These are phyloP conservation scores for Paraplagusia blochii DNA, from an alignment of 2,113 vertebrate genomes.

Conservation along the genomic window DNA sequence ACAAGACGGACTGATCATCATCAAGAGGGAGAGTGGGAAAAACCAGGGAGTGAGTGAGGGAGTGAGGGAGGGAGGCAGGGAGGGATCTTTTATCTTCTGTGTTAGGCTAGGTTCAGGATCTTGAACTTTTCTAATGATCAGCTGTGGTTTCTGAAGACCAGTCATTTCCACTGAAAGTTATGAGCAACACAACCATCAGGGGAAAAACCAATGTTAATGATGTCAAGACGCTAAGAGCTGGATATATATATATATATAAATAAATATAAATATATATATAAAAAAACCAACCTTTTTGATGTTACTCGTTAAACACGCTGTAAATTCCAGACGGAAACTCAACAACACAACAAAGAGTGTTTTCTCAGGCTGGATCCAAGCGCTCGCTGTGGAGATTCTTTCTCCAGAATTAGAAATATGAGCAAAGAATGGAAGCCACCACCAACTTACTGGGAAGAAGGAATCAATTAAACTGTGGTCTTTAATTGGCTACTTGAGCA, in stretches of 20 bases:
- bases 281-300: slow-evolving; percentile 16
- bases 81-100: too few species aligned
- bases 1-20: too few species aligned
- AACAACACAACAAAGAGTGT: slow-evolving; percentile 11
- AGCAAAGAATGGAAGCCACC: neutral
- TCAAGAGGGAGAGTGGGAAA: too few species aligned
- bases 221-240: slow-evolving; percentile 4
- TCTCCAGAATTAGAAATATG: neutral
- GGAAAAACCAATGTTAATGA: slow-evolving; percentile 17
- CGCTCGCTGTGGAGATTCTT: neutral
- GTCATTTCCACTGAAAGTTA: slow-evolving; percentile 1
- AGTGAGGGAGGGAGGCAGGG: too few species aligned
- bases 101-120: neutral
- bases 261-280: too few species aligned
- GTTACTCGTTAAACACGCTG: slow-evolving; percentile 15
- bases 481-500: neutral
- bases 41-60: too few species aligned
- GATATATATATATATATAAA: too few species aligned
- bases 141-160: neutral
- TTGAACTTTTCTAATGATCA: slow-evolving; percentile 5
- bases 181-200: slow-evolving; percentile 8
- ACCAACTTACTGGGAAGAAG: neutral
- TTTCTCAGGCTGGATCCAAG: slow-evolving; percentile 5
- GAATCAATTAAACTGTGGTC: neutral
- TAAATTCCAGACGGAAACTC: slow-evolving; percentile 25